These are phyloP conservation scores for Aricia artaxerxes DNA, from an alignment of 2,888 invertebrate genomes.

Conservation along the genomic window DNA sequence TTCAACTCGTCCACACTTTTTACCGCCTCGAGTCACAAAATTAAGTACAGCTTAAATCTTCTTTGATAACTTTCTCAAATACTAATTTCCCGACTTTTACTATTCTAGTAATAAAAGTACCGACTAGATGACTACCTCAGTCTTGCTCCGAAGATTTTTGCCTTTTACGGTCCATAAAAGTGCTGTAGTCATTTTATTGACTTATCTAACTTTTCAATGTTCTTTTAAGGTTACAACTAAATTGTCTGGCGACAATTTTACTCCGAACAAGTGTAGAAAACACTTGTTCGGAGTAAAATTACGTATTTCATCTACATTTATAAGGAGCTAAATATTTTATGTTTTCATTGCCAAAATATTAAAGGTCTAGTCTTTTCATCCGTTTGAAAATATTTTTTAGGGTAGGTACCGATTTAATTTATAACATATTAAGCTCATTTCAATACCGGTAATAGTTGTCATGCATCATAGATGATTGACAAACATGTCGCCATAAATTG, in stretches of 20 bases:
- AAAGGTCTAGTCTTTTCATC: no score
- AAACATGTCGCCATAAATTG: neutral
- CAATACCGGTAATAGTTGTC: neutral
- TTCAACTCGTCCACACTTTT: conserved; percentile 3
- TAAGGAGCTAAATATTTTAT: neutral
- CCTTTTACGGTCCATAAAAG: conserved; percentile 26
- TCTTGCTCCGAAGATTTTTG: conserved; percentile 19
- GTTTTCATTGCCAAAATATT: no score
- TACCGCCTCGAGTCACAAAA: conserved; percentile 8
- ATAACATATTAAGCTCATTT: neutral
- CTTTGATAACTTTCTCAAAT: conserved; percentile 24
- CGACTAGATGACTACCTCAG: conserved; percentile 3
- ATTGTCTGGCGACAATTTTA: neutral
- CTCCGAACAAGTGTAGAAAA: no score
- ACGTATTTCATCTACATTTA: neutral
- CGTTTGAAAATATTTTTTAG: no score
- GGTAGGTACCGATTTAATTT: no score
- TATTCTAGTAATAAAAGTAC: conserved; percentile 21
- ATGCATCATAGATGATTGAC: neutral
- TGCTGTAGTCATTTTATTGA: neutral
- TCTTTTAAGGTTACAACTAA: neutral
- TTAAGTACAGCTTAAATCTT: conserved; percentile 25
- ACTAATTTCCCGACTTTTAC: conserved; percentile 26
- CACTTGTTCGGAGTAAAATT: neutral
- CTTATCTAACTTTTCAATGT: conserved; percentile 1